These are phyloP conservation scores for Cordilura impudica DNA, from an alignment of 2,888 invertebrate species.

Conservation along the genomic window DNA sequence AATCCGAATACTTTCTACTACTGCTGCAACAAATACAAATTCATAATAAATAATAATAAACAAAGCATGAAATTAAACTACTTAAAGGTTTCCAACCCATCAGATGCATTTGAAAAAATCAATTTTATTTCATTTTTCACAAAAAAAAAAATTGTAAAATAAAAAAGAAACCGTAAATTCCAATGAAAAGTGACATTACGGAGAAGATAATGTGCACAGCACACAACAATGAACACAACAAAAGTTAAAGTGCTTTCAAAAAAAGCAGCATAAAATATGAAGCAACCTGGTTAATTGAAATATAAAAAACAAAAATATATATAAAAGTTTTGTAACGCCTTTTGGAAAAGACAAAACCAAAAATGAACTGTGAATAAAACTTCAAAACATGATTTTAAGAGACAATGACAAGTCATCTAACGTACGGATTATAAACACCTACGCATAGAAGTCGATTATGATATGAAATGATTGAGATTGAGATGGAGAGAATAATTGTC, in stretches of 20 bases:
- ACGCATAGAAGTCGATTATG: constrained; percentile 50
- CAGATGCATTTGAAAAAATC: neutral
- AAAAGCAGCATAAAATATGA: neutral
- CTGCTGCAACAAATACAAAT: constrained; percentile 2
- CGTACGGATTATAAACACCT: constrained; percentile 59
- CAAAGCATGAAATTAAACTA: constrained; percentile 47
- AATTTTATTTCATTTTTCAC: neutral
- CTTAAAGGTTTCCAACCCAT: constrained; percentile 38
- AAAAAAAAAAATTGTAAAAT: neutral
- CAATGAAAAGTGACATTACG: neutral
- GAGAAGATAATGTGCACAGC: neutral
- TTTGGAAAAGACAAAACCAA: neutral
- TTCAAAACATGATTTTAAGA: constrained; percentile 30
- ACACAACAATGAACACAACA: neutral
- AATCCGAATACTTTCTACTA: constrained; percentile 50
- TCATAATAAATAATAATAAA: constrained; percentile 6
- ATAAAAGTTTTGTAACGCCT: constrained; percentile 18
- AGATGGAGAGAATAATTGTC: neutral
- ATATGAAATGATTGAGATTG: constrained; percentile 37
- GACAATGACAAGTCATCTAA: constrained; percentile 59
- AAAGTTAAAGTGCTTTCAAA: neutral
- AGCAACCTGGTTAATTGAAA: constrained; percentile 32
- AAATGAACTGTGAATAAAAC: neutral
- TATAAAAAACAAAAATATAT: constrained; percentile 15
- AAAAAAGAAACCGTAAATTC: neutral